Conservation (phyloP, 2,888 invertebrate species). For the Drosophila peninsularis region DNA sequence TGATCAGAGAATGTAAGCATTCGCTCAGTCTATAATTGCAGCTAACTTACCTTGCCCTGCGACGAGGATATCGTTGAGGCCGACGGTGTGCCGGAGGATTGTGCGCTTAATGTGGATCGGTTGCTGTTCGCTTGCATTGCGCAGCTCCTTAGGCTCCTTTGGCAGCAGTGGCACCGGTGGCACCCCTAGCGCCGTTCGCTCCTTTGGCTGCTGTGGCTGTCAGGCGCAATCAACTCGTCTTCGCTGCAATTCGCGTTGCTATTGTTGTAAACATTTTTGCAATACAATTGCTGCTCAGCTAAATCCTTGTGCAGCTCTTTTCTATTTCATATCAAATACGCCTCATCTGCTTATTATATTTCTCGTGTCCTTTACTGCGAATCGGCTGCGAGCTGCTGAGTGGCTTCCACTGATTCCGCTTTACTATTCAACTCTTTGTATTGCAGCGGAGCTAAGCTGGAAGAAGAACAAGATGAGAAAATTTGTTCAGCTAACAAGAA, state of each 20-base stretch:
- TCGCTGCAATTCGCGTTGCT: constrained; percentile 4
- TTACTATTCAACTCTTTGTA: neutral
- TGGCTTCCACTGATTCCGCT: constrained; percentile 1
- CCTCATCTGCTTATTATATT: neutral
- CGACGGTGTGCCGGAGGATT: constrained; percentile 83
- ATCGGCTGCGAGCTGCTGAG: neutral
- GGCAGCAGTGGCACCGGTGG: neutral
- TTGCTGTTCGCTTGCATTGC: constrained; percentile 82
- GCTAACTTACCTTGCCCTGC: constrained; percentile 80
- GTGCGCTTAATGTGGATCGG: constrained; percentile 82
- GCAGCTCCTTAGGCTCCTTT: constrained; percentile 12
- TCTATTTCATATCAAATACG: neutral
- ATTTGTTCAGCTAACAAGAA: neutral
- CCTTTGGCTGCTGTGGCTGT: neutral
- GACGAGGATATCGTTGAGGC: constrained; percentile 83
- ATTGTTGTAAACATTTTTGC: constrained; percentile 26
- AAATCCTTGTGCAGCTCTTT: neutral
- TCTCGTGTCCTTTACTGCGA: too few species aligned
- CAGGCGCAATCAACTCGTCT: constrained; percentile 36
- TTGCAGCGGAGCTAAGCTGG: neutral
- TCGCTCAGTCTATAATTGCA: constrained; percentile 11
- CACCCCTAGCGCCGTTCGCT: neutral
- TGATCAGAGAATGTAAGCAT: constrained; percentile 8
- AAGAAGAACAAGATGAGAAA: neutral
- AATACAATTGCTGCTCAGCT: neutral